These are phyloP conservation scores for Drosophila athabasca DNA, from an alignment of 1,140 invertebrate genomes.

Conservation along the genomic window DNA sequence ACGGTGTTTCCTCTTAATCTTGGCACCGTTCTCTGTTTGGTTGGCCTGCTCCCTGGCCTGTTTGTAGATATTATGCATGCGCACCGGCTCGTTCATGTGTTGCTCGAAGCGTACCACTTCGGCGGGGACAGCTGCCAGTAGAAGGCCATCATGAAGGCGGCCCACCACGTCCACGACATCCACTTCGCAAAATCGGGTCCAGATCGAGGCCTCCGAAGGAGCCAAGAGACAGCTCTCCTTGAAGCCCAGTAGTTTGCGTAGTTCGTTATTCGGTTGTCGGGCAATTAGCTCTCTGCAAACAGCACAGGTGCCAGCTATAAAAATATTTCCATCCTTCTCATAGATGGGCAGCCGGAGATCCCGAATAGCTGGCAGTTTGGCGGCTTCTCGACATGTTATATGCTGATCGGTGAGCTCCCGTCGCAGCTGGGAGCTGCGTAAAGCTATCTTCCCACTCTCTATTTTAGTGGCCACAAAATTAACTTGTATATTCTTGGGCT, in stretches of 20 bases:
- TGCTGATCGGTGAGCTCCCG: conserved; percentile 69
- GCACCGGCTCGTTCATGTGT: conserved; percentile 93
- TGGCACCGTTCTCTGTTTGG: conserved; percentile 39
- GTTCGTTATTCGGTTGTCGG: conserved; percentile 70
- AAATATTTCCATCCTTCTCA: conserved; percentile 85
- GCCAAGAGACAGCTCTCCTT: conserved; percentile 90
- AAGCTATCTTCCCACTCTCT: conserved; percentile 52
- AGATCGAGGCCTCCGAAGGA: conserved; percentile 93
- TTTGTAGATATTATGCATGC: conserved; percentile 95
- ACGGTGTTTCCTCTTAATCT: conserved; percentile 61
- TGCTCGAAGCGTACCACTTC: conserved; percentile 91
- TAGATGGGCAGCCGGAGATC: conserved; percentile 73
- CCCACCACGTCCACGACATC: conserved; percentile 85
- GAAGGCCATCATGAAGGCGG: conserved; percentile 39
- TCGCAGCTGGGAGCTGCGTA: conserved; percentile 57
- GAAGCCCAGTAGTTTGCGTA: conserved; percentile 89
- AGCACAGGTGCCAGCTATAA: conserved; percentile 87
- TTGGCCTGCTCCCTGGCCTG: conserved; percentile 85
- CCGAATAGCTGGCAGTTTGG: conserved; percentile 51
- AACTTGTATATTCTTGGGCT: conserved; percentile 62
- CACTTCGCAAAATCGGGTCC: conserved; percentile 97
- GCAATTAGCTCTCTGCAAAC: conserved; percentile 87
- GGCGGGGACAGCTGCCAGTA: conserved; percentile 84
- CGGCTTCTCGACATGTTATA: conserved; percentile 69
- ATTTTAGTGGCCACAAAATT: conserved; percentile 75